A percentile compares a stretch with the other conserved stretches of the same genome.
Evolutionary conservation across 2,888 invertebrate genomes (phyloP).

Genomic region (Chirona hameri): DNA sequence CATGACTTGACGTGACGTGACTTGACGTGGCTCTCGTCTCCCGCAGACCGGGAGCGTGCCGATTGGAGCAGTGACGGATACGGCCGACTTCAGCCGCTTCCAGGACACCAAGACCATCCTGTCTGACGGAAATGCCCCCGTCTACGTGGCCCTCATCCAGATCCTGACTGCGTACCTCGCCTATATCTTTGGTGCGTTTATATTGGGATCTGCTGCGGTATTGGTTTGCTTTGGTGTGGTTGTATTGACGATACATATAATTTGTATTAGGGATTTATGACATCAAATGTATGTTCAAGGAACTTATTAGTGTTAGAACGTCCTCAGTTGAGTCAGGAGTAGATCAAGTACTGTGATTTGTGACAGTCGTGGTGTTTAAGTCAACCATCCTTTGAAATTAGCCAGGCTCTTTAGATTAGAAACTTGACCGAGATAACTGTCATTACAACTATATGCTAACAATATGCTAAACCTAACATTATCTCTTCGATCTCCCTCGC

Average conservation of each 20-base stretch:
- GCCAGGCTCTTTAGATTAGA: background rate
- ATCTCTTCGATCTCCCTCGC: background rate
- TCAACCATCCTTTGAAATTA: no score
- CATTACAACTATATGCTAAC: background rate
- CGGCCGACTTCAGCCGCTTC: conserved; percentile 8
- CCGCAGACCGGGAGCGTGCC: background rate
- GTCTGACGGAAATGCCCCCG: conserved; percentile 66
- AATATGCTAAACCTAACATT: background rate
- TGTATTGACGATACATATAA: no score
- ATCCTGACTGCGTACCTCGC: conserved; percentile 78
- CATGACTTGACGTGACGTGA: background rate
- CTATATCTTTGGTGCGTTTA: conserved; percentile 69
- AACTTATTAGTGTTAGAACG: no score
- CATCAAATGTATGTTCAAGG: no score
- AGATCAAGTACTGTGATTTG: no score
- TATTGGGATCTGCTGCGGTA: no score
- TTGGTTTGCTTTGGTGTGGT: no score
- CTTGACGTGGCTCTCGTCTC: background rate
- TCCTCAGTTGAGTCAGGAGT: no score
- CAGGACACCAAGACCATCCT: conserved; percentile 52
- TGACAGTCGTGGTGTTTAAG: no score
- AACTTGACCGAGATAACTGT: no score
- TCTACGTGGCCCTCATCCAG: conserved; percentile 75
- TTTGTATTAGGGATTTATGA: no score
- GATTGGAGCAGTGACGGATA: background rate